Evolutionary conservation across 2,113 vertebrate species (phyloP), one percentile per base, ranked within the genome.

Genomic region (Pangasianodon hypophthalmus): DNA sequence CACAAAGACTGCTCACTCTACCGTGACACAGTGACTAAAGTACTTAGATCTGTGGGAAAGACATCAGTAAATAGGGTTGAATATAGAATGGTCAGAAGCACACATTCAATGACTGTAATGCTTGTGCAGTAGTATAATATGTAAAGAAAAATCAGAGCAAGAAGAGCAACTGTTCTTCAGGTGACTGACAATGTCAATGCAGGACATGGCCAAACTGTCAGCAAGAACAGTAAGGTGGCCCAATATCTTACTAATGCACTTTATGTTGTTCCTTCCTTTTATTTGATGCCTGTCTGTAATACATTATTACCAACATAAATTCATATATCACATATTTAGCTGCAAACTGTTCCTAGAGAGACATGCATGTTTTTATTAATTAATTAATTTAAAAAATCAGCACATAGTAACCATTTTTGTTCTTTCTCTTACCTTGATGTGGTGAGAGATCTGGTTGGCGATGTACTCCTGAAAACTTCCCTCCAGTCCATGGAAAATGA

Each of bases 401-500:
- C 16, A 37, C 29, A 52, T 48, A 7, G 29, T 32, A 54, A 37
- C 19, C 52, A 54, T 3, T 41, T 26, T 41, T 41, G 18, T 60
- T 24, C 32, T 58, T 54, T 44, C 6, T 81, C 73, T 87, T 96
- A 97, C 97, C 97, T 97, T 97, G 91, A 99, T 95, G 95, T 96
- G 97, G 93, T 94, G 93, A 0, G 98, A 97, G 52, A 99, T 96
- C 95, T 97, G 96, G 89, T 93, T 88, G 1, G 97, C 97, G 86
- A 99, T 94, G 90, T 97, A 96, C 89, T 97, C 97, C 94, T 98
- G 98, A 90, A 97, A 96, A 94, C 98, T 98, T 94, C 97, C 98
- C 94, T 99, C 97, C 60, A 98, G 97, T 89, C 98, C 97, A 9
- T 99, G 98, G 88, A 99, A 98, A 94, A 98, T 97, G 79, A 99